phyloP scores from a whole-genome alignment of 2,797 vertebrate genomes.

The Pseudopleuronectes americanus region DNA sequence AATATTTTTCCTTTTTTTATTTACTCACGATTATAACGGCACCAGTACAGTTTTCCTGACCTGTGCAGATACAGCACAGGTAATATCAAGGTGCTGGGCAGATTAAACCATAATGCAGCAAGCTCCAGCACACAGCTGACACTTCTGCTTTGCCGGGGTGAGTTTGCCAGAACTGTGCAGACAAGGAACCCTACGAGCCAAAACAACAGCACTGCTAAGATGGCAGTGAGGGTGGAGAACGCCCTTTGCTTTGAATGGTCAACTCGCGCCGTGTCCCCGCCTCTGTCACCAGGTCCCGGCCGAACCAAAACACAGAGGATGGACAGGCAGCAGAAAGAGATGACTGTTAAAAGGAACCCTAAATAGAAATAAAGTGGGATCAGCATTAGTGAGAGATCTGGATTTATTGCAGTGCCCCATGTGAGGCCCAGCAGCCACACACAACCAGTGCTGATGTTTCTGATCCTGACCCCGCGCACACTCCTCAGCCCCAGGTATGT shows the following conservation, averaged over 20 bases:
- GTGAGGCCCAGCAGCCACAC: conserved; percentile 25
- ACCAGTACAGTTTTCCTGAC: background rate
- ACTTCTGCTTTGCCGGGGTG: fast-evolving
- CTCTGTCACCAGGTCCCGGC: background rate
- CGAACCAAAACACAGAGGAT: conserved; percentile 31
- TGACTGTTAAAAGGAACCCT: background rate
- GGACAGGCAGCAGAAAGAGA: conserved; percentile 30
- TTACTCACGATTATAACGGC: background rate
- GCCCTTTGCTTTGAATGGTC: conserved; percentile 33
- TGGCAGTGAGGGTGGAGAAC: conserved; percentile 15
- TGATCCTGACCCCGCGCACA: background rate
- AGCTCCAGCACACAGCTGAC: fast-evolving
- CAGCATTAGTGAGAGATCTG: fast-evolving
- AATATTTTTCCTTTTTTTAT: background rate
- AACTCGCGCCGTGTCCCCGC: background rate
- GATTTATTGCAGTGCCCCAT: fast-evolving
- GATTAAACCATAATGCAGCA: fast-evolving
- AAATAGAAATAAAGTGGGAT: fast-evolving
- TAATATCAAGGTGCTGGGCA: conserved; percentile 17
- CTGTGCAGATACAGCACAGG: conserved; percentile 25
- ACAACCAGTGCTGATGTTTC: conserved; percentile 16
- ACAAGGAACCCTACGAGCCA: background rate
- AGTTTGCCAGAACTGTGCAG: fast-evolving
- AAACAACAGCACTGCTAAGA: conserved; percentile 7
- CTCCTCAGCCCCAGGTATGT: conserved; percentile 20